A percentile compares a stretch with the other conserved stretches of the same genome.
These are phyloP conservation scores for Andrena cerasifolii DNA, from an alignment of 1,140 invertebrate species.

Conservation along the genomic window DNA sequence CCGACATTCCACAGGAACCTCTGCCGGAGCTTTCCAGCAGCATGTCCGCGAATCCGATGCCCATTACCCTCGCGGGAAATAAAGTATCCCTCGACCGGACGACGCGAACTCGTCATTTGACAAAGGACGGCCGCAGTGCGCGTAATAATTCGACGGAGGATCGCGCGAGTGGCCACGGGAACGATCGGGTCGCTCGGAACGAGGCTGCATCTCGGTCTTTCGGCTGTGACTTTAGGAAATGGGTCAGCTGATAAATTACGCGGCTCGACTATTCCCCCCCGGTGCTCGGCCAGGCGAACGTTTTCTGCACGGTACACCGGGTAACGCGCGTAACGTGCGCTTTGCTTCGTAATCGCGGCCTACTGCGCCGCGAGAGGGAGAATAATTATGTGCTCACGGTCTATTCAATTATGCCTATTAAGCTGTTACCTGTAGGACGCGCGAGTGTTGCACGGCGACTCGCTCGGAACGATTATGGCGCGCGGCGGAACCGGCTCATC, in stretches of 20 bases:
- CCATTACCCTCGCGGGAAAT: no score
- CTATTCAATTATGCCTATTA: slow-evolving; percentile 64
- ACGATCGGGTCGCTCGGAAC: slow-evolving; percentile 35
- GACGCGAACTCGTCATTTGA: no score
- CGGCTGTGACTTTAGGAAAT: slow-evolving; percentile 60
- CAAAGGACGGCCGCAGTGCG: slow-evolving; percentile 14
- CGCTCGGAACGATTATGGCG: not conserved
- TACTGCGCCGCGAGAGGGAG: slow-evolving; percentile 31
- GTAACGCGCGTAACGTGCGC: slow-evolving; percentile 39
- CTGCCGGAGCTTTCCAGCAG: not conserved
- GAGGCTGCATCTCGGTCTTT: slow-evolving; percentile 28
- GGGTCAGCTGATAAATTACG: slow-evolving; percentile 65
- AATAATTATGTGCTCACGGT: slow-evolving; percentile 62
- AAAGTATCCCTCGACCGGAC: no score
- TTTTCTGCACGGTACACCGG: slow-evolving; percentile 23
- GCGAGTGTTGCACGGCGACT: not conserved
- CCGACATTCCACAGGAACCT: not conserved
- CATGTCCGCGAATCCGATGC: not conserved
- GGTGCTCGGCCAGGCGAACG: not conserved
- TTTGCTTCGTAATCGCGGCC: slow-evolving; percentile 61
- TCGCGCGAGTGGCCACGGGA: slow-evolving; percentile 20
- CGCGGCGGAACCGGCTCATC: slow-evolving; percentile 19
- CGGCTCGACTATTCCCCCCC: slow-evolving; percentile 21
- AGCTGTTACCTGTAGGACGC: slow-evolving; percentile 13
- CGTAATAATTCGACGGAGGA: slow-evolving; percentile 36